A percentile compares a stretch with the other conserved stretches of the same genome.
phyloP scores from a whole-genome alignment of 2,113 vertebrate species.

The Mormoops blainvillei region DNA sequence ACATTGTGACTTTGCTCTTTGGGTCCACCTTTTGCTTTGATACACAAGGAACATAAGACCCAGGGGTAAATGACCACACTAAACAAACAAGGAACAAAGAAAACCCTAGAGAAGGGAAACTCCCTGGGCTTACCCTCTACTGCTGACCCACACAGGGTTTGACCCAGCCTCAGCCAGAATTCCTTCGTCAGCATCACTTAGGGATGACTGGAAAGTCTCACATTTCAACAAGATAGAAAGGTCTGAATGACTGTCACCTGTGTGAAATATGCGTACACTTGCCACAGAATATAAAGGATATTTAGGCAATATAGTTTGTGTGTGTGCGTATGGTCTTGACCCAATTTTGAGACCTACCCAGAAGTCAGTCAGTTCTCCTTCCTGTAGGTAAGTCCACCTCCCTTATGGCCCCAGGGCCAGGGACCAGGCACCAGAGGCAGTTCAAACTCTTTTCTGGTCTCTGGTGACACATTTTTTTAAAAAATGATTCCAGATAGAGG shows the following conservation, averaged over 20 bases:
- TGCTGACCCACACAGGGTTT: accelerated
- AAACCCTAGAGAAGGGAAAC: neutral
- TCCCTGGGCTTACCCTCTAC: too few relatives aligned
- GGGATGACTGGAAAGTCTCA: neutral
- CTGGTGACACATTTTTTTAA: neutral
- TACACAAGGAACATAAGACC: neutral
- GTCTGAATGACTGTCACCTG: neutral
- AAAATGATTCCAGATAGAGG: too few relatives aligned
- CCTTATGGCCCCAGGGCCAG: neutral
- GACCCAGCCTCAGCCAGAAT: neutral
- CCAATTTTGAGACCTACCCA: neutral
- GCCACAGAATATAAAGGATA: neutral
- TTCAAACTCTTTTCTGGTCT: neutral
- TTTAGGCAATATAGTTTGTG: neutral
- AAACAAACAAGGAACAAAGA: neutral
- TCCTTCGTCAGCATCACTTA: neutral
- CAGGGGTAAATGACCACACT: neutral
- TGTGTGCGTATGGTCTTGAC: neutral
- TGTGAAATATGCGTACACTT: neutral
- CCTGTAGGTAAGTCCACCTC: neutral
- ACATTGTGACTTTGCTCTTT: neutral
- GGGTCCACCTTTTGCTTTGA: neutral
- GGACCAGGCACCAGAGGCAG: neutral
- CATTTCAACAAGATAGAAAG: neutral
- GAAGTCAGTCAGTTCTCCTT: neutral